Base-by-base conservation (phyloP, 1,140 invertebrate species). In the Conus betulinus region DNA sequence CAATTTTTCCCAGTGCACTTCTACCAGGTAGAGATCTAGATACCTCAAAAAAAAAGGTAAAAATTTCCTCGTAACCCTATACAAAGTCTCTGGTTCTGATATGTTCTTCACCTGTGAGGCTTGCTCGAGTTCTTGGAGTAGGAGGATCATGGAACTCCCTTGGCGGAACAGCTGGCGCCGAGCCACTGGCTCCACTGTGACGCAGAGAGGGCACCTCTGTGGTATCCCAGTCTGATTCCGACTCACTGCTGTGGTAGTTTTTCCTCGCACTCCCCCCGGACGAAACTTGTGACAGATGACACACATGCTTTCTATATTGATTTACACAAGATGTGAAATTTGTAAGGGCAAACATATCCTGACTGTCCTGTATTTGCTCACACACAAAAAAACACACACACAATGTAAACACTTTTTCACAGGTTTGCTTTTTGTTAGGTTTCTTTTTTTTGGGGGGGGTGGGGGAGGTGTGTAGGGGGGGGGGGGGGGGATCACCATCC, bases 211-310 rank as follows among this genome's bases (percentile, higher is more conserved):
- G 82, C 7, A 57, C 15, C 13, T 85, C 84, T 11, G 23, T 67
- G 7, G 84, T 85, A 20, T 85, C 84, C 84, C 84, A 85, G 84
- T 85, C 84, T 2, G 84, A 85, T 20, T 85, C 84, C n/a, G 84
- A 85, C 8, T 85, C 84, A 51, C 84, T 85, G 60, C 55, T 63
- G 23, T 85, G 20, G n/a, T 60, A 23, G 23, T 39, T 60, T 20
- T 25, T 20, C 8, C 23, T 63, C 15, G 55, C 60, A 20, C 53
- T n/a, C 67, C 84, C 67, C 84, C 84, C 15, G 84, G 60, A 27
- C 84, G 84, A 67, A 85, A 60, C 84, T 85, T 57, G 1, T 15
- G 8, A 60, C 15, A 15, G 57, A 60, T 11, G 15, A 60, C 57
- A 60, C 8, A 60, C 57, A 60, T 11, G 4, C 57, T 60, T 60